phyloP scores from a whole-genome alignment of 2,888 invertebrate species.

The Coremacera marginata region DNA sequence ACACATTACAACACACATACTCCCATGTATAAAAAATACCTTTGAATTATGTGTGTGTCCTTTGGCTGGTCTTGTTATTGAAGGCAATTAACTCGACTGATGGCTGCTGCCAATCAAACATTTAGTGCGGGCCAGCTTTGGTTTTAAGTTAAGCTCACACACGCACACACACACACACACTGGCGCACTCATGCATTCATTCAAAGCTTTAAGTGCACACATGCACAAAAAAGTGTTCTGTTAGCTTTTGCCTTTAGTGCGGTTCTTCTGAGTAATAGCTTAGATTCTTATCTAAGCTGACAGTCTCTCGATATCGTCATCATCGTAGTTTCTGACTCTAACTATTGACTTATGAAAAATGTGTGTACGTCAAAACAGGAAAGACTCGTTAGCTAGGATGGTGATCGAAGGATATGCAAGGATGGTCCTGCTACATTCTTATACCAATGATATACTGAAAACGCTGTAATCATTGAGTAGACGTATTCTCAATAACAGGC shows the following conservation, averaged over 20 bases:
- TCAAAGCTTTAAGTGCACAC: neutral
- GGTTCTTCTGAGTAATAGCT: too few relatives aligned
- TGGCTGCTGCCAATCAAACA: conserved; percentile 61
- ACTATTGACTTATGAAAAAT: too few relatives aligned
- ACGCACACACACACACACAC: neutral
- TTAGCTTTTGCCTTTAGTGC: too few relatives aligned
- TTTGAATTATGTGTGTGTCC: neutral
- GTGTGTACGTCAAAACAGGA: too few relatives aligned
- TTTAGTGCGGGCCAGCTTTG: conserved; percentile 4
- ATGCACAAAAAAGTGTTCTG: neutral
- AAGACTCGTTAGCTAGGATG: too few relatives aligned
- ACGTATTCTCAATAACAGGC: too few relatives aligned
- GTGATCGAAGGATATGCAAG: neutral
- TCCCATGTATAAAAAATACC: neutral
- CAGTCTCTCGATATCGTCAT: too few relatives aligned
- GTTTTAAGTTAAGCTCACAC: neutral
- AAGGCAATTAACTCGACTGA: conserved; percentile 63
- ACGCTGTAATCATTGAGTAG: too few relatives aligned
- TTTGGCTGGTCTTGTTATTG: conserved; percentile 45
- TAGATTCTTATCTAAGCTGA: too few relatives aligned
- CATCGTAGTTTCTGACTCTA: too few relatives aligned
- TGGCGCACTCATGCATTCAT: neutral
- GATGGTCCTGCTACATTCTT: neutral
- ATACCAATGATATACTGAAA: too few relatives aligned
- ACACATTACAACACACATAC: neutral